Percentiles rank a stretch among this genome's conserved stretches.
Evolutionary conservation across 2,113 vertebrate species (phyloP).

Genomic region (Centropus unirufus): DNA sequence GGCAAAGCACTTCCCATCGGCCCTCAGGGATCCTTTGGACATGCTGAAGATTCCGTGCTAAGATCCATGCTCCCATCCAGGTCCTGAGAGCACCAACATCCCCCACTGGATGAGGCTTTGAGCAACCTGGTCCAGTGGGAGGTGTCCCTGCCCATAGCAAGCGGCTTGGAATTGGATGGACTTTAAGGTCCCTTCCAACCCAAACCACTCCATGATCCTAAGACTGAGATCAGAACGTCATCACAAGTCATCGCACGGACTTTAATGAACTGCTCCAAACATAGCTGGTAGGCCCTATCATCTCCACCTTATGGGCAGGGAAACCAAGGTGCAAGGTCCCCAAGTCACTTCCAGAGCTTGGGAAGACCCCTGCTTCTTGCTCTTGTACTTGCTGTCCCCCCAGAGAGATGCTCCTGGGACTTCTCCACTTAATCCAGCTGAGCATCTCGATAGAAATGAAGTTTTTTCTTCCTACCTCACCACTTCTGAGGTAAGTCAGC

Average conservation of each 20-base stretch:
- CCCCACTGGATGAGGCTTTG: too few relatives aligned
- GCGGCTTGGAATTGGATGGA: too few relatives aligned
- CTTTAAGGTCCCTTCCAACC: too few relatives aligned
- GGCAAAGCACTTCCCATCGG: not conserved
- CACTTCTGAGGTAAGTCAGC: not conserved
- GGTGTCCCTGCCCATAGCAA: too few relatives aligned
- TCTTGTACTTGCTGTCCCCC: not conserved
- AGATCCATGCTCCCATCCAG: fast-evolving
- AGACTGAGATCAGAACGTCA: not conserved
- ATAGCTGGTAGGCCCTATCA: not conserved
- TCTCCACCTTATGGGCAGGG: not conserved
- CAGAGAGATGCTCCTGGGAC: fast-evolving
- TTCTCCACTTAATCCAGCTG: not conserved
- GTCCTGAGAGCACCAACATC: not conserved
- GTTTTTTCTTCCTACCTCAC: not conserved
- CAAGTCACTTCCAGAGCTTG: not conserved
- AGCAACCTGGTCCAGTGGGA: too few relatives aligned
- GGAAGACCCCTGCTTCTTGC: not conserved
- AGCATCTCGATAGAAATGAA: not conserved
- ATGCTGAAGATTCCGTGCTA: not conserved
- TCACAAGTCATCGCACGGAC: fast-evolving
- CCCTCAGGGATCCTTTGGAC: not conserved
- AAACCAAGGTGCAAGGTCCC: not conserved
- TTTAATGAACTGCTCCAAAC: not conserved
- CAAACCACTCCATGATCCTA: too few relatives aligned